These are phyloP conservation scores for Linnaemya vulpina DNA, from an alignment of 2,888 invertebrate species.

Conservation along the genomic window DNA sequence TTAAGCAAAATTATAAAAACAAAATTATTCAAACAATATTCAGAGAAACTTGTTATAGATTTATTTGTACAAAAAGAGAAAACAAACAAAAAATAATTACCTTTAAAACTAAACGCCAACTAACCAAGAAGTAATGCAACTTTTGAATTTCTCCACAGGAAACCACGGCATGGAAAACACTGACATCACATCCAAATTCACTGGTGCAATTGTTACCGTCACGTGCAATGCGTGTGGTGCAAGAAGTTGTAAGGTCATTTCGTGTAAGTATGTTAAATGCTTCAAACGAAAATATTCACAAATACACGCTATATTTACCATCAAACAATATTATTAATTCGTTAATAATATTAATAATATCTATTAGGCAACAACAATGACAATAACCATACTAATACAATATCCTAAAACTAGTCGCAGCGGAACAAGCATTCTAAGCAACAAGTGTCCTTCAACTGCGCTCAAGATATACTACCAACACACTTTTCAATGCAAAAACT, in stretches of 20 bases:
- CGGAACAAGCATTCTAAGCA: constrained; percentile 60
- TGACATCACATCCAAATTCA: constrained; percentile 83
- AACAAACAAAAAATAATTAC: not conserved
- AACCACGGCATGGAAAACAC: constrained; percentile 82
- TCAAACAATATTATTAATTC: not conserved
- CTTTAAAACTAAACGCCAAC: not conserved
- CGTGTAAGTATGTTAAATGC: constrained; percentile 78
- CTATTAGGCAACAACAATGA: not conserved
- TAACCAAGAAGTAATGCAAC: not conserved
- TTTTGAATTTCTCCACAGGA: constrained; percentile 77
- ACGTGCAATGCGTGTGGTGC: constrained; percentile 83
- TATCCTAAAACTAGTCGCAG: constrained; percentile 30
- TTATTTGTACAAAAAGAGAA: not conserved
- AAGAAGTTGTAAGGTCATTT: constrained; percentile 82
- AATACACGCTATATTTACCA: constrained; percentile 7
- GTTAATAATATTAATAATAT: constrained; percentile 3
- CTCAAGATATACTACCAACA: constrained; percentile 39
- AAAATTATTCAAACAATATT: not conserved
- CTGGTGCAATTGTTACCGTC: constrained; percentile 82
- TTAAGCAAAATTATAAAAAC: not conserved
- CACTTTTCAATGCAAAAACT: constrained; percentile 25
- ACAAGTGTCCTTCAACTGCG: constrained; percentile 55
- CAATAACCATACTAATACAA: not conserved
- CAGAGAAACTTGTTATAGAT: not conserved
- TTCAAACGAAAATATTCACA: constrained; percentile 6